phyloP scores from a whole-genome alignment of 2,888 invertebrate genomes.

The Lysandra coridon region DNA sequence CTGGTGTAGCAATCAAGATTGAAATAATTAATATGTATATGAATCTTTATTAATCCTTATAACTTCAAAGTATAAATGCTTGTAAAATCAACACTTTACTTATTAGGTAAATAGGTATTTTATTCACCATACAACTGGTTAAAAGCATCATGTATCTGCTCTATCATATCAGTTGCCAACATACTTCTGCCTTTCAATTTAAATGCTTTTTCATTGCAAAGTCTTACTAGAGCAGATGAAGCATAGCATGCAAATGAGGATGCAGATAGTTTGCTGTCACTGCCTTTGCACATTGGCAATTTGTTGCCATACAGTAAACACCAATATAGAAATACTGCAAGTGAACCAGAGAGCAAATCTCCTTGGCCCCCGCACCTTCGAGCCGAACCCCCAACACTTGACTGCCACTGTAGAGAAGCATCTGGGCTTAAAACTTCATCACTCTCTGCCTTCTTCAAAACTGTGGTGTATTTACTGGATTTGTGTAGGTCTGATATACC shows the following conservation, averaged over 20 bases:
- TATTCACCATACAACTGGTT: conserved; percentile 63
- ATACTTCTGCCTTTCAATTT: conserved; percentile 89
- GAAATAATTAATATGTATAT: neutral
- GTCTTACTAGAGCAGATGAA: conserved; percentile 89
- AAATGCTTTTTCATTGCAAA: conserved; percentile 91
- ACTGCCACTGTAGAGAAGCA: conserved; percentile 70
- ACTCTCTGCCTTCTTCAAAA: conserved; percentile 88
- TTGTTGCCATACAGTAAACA: conserved; percentile 65
- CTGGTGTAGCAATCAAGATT: neutral
- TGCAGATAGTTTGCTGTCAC: conserved; percentile 71
- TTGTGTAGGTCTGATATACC: conserved; percentile 71
- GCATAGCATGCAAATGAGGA: conserved; percentile 89
- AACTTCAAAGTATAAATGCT: neutral
- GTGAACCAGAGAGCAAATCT: conserved; percentile 92
- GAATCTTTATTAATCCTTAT: neutral
- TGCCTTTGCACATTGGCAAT: conserved; percentile 44
- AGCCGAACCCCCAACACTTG: conserved; percentile 87
- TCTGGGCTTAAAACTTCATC: conserved; percentile 84
- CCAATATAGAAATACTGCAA: conserved; percentile 94
- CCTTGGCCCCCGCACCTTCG: conserved; percentile 99
- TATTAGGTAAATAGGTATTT: conserved; percentile 32
- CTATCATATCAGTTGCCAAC: conserved; percentile 93
- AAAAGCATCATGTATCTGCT: conserved; percentile 89
- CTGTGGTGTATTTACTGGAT: conserved; percentile 80
- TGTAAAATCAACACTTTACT: neutral